Evolutionary conservation across 2,113 vertebrate species (phyloP).

Genomic region (Natator depressus): DNA sequence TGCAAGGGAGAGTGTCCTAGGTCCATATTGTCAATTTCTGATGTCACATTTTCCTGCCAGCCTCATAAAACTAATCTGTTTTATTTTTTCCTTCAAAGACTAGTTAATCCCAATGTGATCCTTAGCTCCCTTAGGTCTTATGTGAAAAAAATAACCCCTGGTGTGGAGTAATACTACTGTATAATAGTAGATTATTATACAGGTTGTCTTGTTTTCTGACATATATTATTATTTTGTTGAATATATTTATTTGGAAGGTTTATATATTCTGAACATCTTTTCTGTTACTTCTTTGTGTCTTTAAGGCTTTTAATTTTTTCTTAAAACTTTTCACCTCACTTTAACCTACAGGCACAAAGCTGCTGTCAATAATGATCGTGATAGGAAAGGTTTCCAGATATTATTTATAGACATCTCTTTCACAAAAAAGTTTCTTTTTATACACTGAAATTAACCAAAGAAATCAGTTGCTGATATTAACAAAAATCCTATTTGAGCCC

Average conservation of each 20-base stretch:
- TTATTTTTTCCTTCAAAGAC: neutral
- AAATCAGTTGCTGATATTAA: neutral
- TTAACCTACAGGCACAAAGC: neutral
- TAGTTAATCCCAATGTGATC: neutral
- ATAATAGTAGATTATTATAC: no score
- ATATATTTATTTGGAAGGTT: neutral
- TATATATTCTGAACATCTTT: neutral
- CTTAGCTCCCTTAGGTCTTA: neutral
- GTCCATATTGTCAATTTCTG: neutral
- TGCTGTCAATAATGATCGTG: fast-evolving
- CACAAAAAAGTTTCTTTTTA: neutral
- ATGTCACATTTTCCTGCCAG: neutral
- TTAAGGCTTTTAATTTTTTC: neutral
- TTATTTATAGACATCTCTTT: neutral
- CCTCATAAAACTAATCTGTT: neutral
- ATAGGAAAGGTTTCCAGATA: neutral
- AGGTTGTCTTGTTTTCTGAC: neutral
- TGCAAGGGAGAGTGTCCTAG: neutral
- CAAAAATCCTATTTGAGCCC: neutral
- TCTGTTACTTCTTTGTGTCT: neutral
- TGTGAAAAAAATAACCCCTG: neutral
- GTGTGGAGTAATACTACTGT: neutral
- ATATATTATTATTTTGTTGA: neutral
- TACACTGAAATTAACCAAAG: neutral
- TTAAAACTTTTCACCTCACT: neutral